Evolutionary conservation across 2,797 vertebrate species (phyloP).

Genomic region (Enteromius argenteus): DNA sequence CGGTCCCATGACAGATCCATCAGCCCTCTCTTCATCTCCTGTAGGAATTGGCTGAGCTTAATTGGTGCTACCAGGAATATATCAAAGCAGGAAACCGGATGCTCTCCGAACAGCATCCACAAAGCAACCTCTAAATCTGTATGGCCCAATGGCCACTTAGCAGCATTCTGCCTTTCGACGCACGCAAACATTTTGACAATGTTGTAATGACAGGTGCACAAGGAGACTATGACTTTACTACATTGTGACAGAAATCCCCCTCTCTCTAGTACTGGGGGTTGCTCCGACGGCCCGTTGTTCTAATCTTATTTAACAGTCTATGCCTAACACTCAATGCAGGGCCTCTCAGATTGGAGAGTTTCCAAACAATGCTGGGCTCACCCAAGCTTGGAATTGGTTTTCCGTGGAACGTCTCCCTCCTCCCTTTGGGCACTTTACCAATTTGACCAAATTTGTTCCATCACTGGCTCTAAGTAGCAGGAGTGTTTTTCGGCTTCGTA

Average conservation of each 20-base stretch:
- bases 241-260: constrained; percentile 68
- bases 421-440: constrained; percentile 90
- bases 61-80: constrained; percentile 80
- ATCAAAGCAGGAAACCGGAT: constrained; percentile 79
- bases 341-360: constrained; percentile 85
- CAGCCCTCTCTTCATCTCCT: constrained; percentile 76
- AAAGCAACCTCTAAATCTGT: constrained; percentile 65
- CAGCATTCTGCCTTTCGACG: constrained; percentile 67
- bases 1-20: constrained; percentile 79
- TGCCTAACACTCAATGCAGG: constrained; percentile 82
- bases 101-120: constrained; percentile 74
- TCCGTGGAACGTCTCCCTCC: constrained; percentile 88
- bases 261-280: constrained; percentile 75
- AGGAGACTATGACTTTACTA: constrained; percentile 69
- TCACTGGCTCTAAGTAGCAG: constrained; percentile 86
- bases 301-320: constrained; percentile 90
- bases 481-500: constrained; percentile 82
- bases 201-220: constrained; percentile 48
- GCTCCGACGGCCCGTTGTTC: constrained; percentile 80
- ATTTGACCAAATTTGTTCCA: constrained; percentile 92
- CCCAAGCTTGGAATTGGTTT: constrained; percentile 91
- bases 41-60: constrained; percentile 76
- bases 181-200: constrained; percentile 66
- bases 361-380: constrained; percentile 90
- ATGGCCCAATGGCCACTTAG: constrained; percentile 67